phyloP scores from a whole-genome alignment of 2,797 vertebrate species.

The Rhodeus uyekii region DNA sequence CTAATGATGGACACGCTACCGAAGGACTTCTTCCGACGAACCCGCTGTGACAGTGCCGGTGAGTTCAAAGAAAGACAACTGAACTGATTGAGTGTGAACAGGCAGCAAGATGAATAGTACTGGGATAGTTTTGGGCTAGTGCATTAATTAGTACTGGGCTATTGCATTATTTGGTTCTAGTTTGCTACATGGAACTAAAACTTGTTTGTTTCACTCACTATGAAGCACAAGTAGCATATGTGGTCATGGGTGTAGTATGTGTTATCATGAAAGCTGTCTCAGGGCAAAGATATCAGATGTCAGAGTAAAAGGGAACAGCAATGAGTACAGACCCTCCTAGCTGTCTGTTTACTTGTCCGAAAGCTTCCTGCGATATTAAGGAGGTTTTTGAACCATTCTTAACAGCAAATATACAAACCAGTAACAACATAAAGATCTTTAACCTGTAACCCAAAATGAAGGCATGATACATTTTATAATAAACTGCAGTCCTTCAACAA shows the following conservation, averaged over 20 bases:
- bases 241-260: not conserved
- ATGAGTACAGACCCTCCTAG: not conserved
- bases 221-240: not conserved
- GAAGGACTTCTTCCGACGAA: constrained; percentile 59
- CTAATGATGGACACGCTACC: constrained; percentile 66
- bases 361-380: not conserved
- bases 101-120: not conserved
- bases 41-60: constrained; percentile 74
- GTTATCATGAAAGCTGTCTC: not conserved
- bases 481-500: not conserved
- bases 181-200: not conserved
- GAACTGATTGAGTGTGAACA: not conserved
- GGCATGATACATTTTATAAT: not conserved
- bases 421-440: not conserved
- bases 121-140: too few relatives aligned
- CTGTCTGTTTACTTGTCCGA: not conserved
- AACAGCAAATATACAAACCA: not conserved
- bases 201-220: not conserved
- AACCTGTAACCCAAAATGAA: not conserved
- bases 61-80: constrained; percentile 53
- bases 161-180: not conserved
- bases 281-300: not conserved
- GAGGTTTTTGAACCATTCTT: not conserved
- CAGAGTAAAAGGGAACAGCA: not conserved
- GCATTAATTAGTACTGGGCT: not conserved